A percentile compares a stretch with the other conserved stretches of the same genome.
phyloP scores from a whole-genome alignment of 1,140 invertebrate species.

The Caenorhabditis latens region DNA sequence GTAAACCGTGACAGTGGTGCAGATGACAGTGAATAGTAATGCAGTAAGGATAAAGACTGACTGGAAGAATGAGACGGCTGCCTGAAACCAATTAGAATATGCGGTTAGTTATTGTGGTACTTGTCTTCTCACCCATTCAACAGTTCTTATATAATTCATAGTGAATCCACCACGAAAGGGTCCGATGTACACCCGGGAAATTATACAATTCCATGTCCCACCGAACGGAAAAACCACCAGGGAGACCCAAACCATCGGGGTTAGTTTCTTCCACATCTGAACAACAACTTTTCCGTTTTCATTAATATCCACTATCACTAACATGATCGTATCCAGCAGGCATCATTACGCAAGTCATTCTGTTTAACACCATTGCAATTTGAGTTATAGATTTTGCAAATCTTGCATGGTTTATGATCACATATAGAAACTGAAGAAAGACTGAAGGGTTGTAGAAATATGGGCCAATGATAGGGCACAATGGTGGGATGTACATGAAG shows the following conservation, averaged over 20 bases:
- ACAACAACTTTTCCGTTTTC: not conserved
- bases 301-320: no score
- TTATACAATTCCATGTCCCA: not conserved
- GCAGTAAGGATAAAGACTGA: not conserved
- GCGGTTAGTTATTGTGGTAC: not conserved
- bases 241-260: not conserved
- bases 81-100: not conserved
- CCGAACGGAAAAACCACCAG: not conserved
- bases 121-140: not conserved
- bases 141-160: not conserved
- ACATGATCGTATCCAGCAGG: not conserved
- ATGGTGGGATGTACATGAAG: slow-evolving; percentile 1
- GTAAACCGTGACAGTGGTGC: not conserved
- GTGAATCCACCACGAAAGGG: not conserved
- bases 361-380: not conserved
- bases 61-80: not conserved
- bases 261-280: not conserved
- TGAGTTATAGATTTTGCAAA: not conserved
- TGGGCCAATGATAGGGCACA: not conserved
- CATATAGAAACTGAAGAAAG: not conserved
- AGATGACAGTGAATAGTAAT: not conserved
- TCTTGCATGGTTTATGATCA: not conserved
- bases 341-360: not conserved
- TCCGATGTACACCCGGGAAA: not conserved
- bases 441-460: not conserved